These are phyloP conservation scores for Procambarus virginalis DNA, from an alignment of 1,140 invertebrate species.

Conservation along the genomic window DNA sequence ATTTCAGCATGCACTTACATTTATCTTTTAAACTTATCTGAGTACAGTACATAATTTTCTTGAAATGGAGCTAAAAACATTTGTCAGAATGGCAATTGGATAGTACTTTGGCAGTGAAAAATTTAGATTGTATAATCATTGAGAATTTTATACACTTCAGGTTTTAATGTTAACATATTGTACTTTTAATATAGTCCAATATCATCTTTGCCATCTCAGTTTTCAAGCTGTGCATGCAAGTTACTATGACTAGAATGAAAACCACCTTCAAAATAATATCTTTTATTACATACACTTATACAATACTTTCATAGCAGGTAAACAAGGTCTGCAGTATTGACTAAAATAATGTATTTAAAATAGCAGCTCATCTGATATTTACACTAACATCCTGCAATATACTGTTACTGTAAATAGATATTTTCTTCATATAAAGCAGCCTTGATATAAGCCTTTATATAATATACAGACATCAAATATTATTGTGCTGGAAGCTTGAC, in stretches of 20 bases:
- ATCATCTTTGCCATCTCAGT: too few species aligned
- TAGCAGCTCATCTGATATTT: constrained; percentile 61
- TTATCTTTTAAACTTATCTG: too few species aligned
- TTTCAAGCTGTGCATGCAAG: too few species aligned
- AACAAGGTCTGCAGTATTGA: constrained; percentile 47
- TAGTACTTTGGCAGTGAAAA: too few species aligned
- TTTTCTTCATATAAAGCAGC: constrained; percentile 47
- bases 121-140: too few species aligned
- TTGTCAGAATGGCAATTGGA: too few species aligned
- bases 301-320: constrained; percentile 44
- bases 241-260: not conserved
- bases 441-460: constrained; percentile 45
- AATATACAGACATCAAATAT: constrained; percentile 27
- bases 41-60: too few species aligned
- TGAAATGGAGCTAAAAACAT: too few species aligned
- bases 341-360: constrained; percentile 66
- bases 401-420: constrained; percentile 56
- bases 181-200: too few species aligned
- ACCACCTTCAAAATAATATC: not conserved
- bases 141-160: too few species aligned
- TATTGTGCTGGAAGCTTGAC: constrained; percentile 31
- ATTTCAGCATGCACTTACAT: too few species aligned
- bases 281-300: constrained; percentile 48
- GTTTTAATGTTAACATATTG: too few species aligned
- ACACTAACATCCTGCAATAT: constrained; percentile 50